Conservation (phyloP, 2,888 invertebrate species). For the Gortyna flavago region DNA sequence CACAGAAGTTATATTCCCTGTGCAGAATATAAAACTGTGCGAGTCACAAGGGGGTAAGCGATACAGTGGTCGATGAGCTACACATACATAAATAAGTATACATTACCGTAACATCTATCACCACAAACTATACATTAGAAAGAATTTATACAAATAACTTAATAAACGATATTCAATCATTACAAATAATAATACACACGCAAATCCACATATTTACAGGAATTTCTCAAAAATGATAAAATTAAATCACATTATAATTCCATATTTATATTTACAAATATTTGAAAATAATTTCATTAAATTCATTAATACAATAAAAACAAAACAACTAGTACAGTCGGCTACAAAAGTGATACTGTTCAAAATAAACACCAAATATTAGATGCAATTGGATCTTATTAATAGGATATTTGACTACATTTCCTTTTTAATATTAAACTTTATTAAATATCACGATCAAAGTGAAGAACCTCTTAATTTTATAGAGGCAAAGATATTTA, state of each 20-base stretch:
- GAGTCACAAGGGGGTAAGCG: constrained; percentile 67
- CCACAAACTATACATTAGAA: constrained; percentile 86
- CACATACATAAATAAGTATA: constrained; percentile 77
- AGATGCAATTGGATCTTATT: constrained; percentile 11
- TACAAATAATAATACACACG: constrained; percentile 81
- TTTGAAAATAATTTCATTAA: constrained; percentile 67
- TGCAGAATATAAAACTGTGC: constrained; percentile 75
- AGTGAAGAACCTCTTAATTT: constrained; percentile 39
- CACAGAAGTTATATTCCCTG: constrained; percentile 74
- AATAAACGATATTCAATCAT: constrained; percentile 78
- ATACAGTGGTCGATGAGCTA: constrained; percentile 73
- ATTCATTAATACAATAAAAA: constrained; percentile 61
- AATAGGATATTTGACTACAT: constrained; percentile 43
- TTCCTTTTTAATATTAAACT: constrained; percentile 38
- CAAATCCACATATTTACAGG: constrained; percentile 88
- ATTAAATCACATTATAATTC: constrained; percentile 82
- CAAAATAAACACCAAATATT: constrained; percentile 28
- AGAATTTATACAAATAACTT: constrained; percentile 84
- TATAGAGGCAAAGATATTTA: constrained; percentile 42
- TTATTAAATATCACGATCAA: constrained; percentile 48
- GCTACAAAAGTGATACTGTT: constrained; percentile 42
- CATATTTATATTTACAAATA: constrained; percentile 84
- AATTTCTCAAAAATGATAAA: constrained; percentile 75
- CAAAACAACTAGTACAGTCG: constrained; percentile 53
- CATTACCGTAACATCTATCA: constrained; percentile 78